phyloP scores from a whole-genome alignment of 1,140 invertebrate species.

The Zaprionus taronus region DNA sequence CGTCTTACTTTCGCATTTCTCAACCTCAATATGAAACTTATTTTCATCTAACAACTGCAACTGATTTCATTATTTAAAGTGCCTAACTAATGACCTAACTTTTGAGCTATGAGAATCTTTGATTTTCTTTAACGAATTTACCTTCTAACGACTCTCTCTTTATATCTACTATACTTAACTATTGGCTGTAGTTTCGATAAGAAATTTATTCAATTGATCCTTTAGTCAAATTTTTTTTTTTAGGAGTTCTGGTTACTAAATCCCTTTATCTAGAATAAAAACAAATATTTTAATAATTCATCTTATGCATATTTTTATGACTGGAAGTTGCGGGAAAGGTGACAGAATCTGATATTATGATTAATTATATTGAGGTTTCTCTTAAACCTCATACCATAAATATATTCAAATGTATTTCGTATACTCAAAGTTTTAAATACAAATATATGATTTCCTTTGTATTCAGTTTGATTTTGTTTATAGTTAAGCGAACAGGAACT shows the following conservation, averaged over 20 bases:
- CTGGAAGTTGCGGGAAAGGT: constrained; percentile 9
- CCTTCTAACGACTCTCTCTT: background rate
- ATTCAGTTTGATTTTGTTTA: background rate
- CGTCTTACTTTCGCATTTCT: constrained; percentile 63
- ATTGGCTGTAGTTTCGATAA: constrained; percentile 50
- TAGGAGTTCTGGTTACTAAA: constrained; percentile 7
- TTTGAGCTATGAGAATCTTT: constrained; percentile 46
- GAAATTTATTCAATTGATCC: constrained; percentile 7
- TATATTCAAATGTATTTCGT: background rate
- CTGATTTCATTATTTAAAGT: constrained; percentile 69
- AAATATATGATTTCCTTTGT: too few species aligned
- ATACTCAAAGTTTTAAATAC: too few species aligned
- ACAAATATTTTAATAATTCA: constrained; percentile 6
- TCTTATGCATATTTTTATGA: constrained; percentile 18
- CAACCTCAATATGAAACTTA: constrained; percentile 39
- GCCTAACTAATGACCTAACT: constrained; percentile 67
- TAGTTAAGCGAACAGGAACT: constrained; percentile 3
- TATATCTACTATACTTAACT: constrained; percentile 5
- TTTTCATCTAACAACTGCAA: constrained; percentile 12
- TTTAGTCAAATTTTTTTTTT: constrained; percentile 17
- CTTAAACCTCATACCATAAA: background rate
- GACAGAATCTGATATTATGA: background rate
- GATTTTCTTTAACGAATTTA: constrained; percentile 61
- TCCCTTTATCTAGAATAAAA: constrained; percentile 18
- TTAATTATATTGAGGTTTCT: background rate